Conservation (phyloP, 2,113 vertebrate genomes). For the Albula glossodonta region DNA sequence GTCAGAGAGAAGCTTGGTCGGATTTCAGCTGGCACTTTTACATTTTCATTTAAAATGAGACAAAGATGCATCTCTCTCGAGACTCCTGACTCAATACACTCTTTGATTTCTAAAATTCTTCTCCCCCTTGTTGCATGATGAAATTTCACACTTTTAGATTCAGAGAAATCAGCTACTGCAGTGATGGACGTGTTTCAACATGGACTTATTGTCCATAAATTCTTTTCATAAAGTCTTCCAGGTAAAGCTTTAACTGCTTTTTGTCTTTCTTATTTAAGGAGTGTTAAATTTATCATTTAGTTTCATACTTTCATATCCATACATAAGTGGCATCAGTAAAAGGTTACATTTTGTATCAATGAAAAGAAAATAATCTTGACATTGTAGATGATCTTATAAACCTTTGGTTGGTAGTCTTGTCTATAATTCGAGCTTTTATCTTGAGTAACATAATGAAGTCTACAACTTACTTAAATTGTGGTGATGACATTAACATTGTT, state of each 20-base stretch:
- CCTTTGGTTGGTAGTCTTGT: too few species aligned
- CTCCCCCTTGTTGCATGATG: slow-evolving; percentile 30
- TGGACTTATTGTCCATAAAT: slow-evolving; percentile 31
- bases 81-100: slow-evolving; percentile 30
- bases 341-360: too few species aligned
- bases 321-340: too few species aligned
- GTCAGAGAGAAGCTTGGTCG: slow-evolving; percentile 46
- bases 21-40: slow-evolving; percentile 45
- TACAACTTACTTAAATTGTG: background rate
- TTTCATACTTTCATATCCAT: background rate
- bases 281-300: slow-evolving; percentile 1
- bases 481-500: background rate
- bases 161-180: slow-evolving; percentile 38
- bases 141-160: slow-evolving; percentile 31
- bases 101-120: slow-evolving; percentile 17
- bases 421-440: too few species aligned
- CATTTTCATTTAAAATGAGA: slow-evolving; percentile 42
- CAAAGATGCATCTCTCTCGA: slow-evolving; percentile 39
- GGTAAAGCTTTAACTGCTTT: slow-evolving; percentile 38
- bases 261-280: too few species aligned
- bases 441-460: too few species aligned
- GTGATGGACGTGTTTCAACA: slow-evolving; percentile 20
- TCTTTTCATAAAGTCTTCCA: slow-evolving; percentile 31
- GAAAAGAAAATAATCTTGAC: too few species aligned
- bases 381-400: too few species aligned